Conservation (phyloP, 1,140 invertebrate genomes). For the Euwallacea similis region DNA sequence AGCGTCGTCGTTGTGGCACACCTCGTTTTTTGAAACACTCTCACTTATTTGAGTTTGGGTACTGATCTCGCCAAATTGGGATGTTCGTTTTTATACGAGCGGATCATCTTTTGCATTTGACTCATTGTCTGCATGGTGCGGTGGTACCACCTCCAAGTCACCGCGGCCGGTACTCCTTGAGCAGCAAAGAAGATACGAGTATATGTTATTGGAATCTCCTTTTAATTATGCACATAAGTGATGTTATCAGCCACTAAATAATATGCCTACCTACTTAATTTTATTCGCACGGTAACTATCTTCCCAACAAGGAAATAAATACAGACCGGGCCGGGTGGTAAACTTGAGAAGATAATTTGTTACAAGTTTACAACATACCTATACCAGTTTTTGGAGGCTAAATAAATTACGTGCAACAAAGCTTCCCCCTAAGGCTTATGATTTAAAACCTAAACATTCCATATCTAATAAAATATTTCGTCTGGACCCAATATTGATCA, state of each 20-base stretch:
- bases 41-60: slow-evolving; percentile 35
- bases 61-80: slow-evolving; percentile 35
- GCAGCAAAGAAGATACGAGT: slow-evolving; percentile 16
- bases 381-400: too few relatives aligned
- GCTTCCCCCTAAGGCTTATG: too few relatives aligned
- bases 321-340: too few relatives aligned
- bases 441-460: too few relatives aligned
- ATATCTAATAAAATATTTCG: too few relatives aligned
- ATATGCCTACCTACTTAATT: too few relatives aligned
- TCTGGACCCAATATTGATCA: too few relatives aligned
- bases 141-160: slow-evolving; percentile 25
- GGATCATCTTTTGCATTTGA: slow-evolving; percentile 36
- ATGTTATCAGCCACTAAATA: neutral
- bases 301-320: too few relatives aligned
- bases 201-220: neutral
- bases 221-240: neutral
- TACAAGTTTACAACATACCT: too few relatives aligned
- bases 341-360: too few relatives aligned
- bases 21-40: slow-evolving; percentile 35
- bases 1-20: slow-evolving; percentile 14
- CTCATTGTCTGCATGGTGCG: slow-evolving; percentile 23
- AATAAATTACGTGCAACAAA: too few relatives aligned
- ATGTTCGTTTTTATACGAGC: slow-evolving; percentile 37
- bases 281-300: too few relatives aligned
- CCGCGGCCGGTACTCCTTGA: slow-evolving; percentile 26